phyloP scores from a whole-genome alignment of 1,140 invertebrate species.

The Anadara kagoshimensis region DNA sequence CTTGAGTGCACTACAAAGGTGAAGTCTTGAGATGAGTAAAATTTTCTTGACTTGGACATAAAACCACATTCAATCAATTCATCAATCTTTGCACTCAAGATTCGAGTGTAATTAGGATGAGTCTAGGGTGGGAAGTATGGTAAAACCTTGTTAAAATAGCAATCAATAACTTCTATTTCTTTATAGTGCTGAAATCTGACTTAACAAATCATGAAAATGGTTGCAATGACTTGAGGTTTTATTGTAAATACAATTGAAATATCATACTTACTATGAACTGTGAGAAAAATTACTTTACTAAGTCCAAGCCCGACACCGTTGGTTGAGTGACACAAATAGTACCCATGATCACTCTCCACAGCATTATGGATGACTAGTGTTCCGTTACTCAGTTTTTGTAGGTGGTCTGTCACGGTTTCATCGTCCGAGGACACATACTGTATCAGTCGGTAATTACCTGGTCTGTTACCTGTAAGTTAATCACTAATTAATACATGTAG shows the following conservation, averaged over 20 bases:
- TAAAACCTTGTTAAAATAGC: too few relatives aligned
- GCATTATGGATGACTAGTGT: constrained; percentile 91
- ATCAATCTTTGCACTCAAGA: too few relatives aligned
- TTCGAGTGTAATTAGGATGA: too few relatives aligned
- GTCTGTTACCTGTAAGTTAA: constrained; percentile 47
- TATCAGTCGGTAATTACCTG: constrained; percentile 56
- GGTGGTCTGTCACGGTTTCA: constrained; percentile 24
- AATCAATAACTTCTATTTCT: too few relatives aligned
- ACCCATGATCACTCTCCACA: constrained; percentile 92
- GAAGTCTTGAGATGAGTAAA: too few relatives aligned
- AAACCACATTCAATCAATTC: too few relatives aligned
- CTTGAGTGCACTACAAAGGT: too few relatives aligned
- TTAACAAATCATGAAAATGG: too few relatives aligned
- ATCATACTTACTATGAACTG: constrained; percentile 86
- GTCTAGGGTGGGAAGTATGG: too few relatives aligned
- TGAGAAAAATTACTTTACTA: constrained; percentile 92
- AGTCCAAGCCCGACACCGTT: constrained; percentile 93
- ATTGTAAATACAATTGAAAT: neutral
- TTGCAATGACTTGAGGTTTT: too few relatives aligned
- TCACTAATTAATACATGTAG: neutral
- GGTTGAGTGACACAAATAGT: constrained; percentile 93
- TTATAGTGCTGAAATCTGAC: too few relatives aligned
- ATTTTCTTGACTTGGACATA: too few relatives aligned
- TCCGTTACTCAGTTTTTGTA: constrained; percentile 79
- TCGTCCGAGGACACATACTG: constrained; percentile 36